These are phyloP conservation scores for Poecilia latipinna DNA, from an alignment of 2,113 vertebrate species.

Conservation along the genomic window DNA sequence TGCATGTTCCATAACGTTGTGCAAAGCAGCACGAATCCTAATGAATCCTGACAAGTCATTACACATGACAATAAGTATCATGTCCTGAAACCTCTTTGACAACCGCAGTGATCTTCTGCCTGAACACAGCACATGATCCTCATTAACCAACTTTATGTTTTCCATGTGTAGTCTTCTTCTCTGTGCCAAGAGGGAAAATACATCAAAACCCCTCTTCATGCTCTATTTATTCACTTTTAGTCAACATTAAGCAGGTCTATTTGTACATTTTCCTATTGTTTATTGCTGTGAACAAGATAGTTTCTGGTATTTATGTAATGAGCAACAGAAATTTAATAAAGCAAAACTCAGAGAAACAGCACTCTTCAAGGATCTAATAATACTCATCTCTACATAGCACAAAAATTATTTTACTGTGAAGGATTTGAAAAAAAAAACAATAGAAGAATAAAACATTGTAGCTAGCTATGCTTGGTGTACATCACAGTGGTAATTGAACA, in stretches of 20 bases:
- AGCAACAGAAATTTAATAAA: slow-evolving; percentile 21
- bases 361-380: not conserved
- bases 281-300: slow-evolving; percentile 38
- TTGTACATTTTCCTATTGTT: slow-evolving; percentile 22
- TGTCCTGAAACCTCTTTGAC: slow-evolving; percentile 43
- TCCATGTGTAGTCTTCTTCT: slow-evolving; percentile 46
- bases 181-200: slow-evolving; percentile 24
- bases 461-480: slow-evolving; percentile 33
- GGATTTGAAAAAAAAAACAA: slow-evolving; percentile 20
- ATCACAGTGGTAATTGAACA: slow-evolving; percentile 35
- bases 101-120: slow-evolving; percentile 47
- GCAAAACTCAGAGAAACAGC: not conserved
- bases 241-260: slow-evolving; percentile 46
- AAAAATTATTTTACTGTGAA: slow-evolving; percentile 20
- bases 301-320: slow-evolving; percentile 46
- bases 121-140: slow-evolving; percentile 42
- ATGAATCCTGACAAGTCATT: slow-evolving; percentile 45
- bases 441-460: slow-evolving; percentile 6
- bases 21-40: slow-evolving; percentile 4
- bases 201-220: slow-evolving; percentile 35
- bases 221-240: slow-evolving; percentile 57
- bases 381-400: not conserved
- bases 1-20: slow-evolving; percentile 17
- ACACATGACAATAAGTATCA: slow-evolving; percentile 52
- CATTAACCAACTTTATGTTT: slow-evolving; percentile 61